phyloP scores from a whole-genome alignment of 2,797 vertebrate species.

The Crossoptilon crossoptilon region DNA sequence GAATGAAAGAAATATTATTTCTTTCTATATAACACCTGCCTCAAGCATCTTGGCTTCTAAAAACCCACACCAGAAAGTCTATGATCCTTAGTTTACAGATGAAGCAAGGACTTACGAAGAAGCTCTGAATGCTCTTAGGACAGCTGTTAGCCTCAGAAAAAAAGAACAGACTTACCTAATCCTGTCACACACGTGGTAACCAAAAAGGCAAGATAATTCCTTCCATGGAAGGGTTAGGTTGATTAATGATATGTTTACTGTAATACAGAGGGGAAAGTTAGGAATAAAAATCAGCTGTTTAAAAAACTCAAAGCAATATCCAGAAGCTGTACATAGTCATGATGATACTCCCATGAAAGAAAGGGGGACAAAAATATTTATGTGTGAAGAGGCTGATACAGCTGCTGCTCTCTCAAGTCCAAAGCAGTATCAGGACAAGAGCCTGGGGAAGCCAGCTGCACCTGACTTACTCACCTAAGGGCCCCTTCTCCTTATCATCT shows the following conservation, averaged over 20 bases:
- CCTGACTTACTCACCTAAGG: background rate
- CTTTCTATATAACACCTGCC: background rate
- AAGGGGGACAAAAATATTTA: background rate
- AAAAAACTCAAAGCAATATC: background rate
- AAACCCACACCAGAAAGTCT: background rate
- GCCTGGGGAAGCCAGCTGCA: background rate
- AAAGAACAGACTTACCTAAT: background rate
- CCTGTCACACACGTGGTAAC: background rate
- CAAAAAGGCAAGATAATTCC: background rate
- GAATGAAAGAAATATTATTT: background rate
- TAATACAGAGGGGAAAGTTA: background rate
- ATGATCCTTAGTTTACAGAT: background rate
- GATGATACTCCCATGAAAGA: fast-evolving
- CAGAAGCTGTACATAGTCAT: background rate
- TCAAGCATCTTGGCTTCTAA: background rate
- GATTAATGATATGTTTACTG: background rate
- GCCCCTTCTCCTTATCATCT: background rate
- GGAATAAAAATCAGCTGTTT: too few relatives aligned
- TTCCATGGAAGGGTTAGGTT: background rate
- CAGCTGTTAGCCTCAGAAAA: background rate
- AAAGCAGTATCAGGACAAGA: background rate
- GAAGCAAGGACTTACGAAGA: background rate
- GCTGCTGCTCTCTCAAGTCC: background rate
- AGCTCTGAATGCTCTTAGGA: background rate
- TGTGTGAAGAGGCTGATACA: fast-evolving